These are phyloP conservation scores for Leistus spinibarbis DNA, from an alignment of 2,888 invertebrate genomes.

Conservation along the genomic window DNA sequence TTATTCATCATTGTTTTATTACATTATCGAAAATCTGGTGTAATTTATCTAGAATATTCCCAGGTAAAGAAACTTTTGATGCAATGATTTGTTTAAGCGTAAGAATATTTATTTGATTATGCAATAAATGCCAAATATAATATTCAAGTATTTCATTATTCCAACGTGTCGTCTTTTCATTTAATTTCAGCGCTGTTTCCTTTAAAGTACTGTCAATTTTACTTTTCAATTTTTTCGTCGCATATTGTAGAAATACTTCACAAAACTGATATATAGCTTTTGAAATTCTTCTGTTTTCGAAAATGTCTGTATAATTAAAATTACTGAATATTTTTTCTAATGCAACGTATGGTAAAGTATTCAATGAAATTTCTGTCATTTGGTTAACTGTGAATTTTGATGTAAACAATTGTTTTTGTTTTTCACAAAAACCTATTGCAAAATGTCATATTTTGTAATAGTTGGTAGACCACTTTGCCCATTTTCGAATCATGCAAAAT, in stretches of 20 bases:
- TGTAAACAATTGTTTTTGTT: neutral
- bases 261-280: conserved; percentile 8
- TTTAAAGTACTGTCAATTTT: conserved; percentile 11
- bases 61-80: neutral
- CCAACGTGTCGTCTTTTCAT: neutral
- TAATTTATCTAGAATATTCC: neutral
- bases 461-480: conserved; percentile 63
- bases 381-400: conserved; percentile 14
- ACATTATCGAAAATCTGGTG: neutral
- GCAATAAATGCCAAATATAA: neutral
- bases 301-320: conserved; percentile 23
- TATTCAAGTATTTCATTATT: neutral
- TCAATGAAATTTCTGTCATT: conserved; percentile 17
- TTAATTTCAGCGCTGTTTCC: neutral
- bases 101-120: neutral
- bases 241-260: conserved; percentile 13
- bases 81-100: neutral
- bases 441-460: conserved; percentile 60
- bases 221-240: conserved; percentile 11
- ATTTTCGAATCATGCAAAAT: conserved; percentile 61
- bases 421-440: neutral
- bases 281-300: conserved; percentile 6
- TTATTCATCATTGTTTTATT: neutral
- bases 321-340: conserved; percentile 15
- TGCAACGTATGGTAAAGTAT: conserved; percentile 16